Evolutionary conservation across 2,888 invertebrate species (phyloP).

Genomic region (Dasypogon diadema): DNA sequence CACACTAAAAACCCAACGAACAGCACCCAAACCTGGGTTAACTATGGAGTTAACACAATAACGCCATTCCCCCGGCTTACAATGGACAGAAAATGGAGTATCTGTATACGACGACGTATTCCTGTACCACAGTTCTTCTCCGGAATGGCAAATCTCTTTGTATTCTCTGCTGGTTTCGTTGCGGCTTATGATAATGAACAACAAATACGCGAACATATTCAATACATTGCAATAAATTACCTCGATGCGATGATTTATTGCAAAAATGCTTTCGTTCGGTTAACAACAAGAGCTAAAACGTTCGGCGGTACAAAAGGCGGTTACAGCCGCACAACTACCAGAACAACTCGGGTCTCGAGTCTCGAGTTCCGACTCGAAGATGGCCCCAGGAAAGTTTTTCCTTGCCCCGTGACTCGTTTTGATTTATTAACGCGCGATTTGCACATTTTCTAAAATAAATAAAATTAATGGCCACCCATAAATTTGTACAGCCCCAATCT

Average conservation of each 20-base stretch:
- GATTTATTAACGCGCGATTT: constrained; percentile 54
- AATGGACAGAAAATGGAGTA: neutral
- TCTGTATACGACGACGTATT: neutral
- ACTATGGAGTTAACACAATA: constrained; percentile 14
- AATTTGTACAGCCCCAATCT: constrained; percentile 25
- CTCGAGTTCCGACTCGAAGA: neutral
- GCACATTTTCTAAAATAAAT: constrained; percentile 56
- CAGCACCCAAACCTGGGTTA: neutral
- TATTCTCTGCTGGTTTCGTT: constrained; percentile 2
- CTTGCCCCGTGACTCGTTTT: constrained; percentile 20
- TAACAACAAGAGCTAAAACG: neutral
- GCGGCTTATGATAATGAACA: constrained; percentile 51
- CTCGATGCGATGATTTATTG: constrained; percentile 54
- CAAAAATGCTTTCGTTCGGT: constrained; percentile 42
- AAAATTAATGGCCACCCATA: constrained; percentile 54
- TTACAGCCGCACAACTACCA: neutral
- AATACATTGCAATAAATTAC: constrained; percentile 55
- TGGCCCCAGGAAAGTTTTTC: constrained; percentile 35
- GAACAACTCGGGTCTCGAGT: neutral
- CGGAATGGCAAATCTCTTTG: constrained; percentile 17
- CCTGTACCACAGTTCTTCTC: neutral
- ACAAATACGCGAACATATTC: constrained; percentile 53
- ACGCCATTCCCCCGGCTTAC: neutral
- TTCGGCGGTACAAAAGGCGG: constrained; percentile 21
- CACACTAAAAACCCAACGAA: neutral